Percentiles rank a stretch among this genome's conserved stretches.
These are phyloP conservation scores for Eulemur coronatus DNA, from an alignment of 2,797 vertebrate genomes.

Conservation along the genomic window DNA sequence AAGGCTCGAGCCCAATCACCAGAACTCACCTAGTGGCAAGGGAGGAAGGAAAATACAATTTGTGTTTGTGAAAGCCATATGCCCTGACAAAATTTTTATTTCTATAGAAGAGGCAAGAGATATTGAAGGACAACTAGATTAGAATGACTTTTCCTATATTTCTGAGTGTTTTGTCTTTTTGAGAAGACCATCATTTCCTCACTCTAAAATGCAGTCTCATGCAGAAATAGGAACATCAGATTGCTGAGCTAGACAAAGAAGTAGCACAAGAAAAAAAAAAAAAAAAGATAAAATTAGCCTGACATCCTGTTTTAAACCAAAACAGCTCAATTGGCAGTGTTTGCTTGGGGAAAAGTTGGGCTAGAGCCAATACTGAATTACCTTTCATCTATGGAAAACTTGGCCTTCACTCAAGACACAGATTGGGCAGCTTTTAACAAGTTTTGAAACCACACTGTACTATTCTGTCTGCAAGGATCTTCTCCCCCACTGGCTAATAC, in stretches of 20 bases:
- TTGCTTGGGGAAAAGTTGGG: not conserved
- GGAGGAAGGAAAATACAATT: not conserved
- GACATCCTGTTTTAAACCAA: slow-evolving; percentile 61
- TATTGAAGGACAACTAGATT: not conserved
- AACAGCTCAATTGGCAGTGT: slow-evolving; percentile 66
- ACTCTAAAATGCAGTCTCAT: slow-evolving; percentile 36
- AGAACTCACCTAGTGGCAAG: not conserved
- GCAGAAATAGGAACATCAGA: slow-evolving; percentile 51
- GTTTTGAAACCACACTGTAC: not conserved
- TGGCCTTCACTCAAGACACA: not conserved
- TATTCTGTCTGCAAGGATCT: not conserved
- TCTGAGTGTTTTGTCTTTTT: slow-evolving; percentile 4
- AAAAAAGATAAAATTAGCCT: slow-evolving; percentile 69
- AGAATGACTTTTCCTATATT: not conserved
- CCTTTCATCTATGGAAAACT: slow-evolving; percentile 49
- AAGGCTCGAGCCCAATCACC: not conserved
- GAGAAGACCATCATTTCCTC: slow-evolving; percentile 43
- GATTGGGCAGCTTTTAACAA: not conserved
- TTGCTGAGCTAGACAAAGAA: slow-evolving; percentile 72
- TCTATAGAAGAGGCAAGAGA: not conserved
- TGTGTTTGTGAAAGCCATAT: not conserved
- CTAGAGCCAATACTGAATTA: slow-evolving; percentile 45
- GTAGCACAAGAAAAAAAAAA: not conserved
- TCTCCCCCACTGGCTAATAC: not conserved
- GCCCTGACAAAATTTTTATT: not conserved